phyloP scores from a whole-genome alignment of 2,888 invertebrate species.

The Stenodera caucasica region DNA sequence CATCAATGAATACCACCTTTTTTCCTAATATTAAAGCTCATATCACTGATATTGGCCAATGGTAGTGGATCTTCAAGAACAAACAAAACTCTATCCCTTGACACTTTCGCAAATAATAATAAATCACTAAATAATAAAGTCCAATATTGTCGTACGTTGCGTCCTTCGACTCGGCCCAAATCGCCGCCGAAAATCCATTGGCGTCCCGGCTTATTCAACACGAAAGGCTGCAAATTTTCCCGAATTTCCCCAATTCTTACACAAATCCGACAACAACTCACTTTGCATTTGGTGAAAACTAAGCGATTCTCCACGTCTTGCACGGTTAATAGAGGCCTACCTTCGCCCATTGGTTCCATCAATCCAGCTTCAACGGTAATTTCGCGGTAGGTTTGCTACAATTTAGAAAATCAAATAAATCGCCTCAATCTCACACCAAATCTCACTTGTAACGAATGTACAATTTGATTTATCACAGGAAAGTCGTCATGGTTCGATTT shows the following conservation, averaged over 20 bases:
- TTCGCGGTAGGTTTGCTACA: constrained; percentile 72
- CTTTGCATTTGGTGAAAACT: constrained; percentile 89
- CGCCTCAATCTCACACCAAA: too few species aligned
- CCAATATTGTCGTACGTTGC: constrained; percentile 82
- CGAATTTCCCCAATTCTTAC: neutral
- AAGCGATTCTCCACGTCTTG: constrained; percentile 84
- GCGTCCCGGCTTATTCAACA: constrained; percentile 77
- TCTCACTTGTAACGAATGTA: constrained; percentile 56
- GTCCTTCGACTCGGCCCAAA: constrained; percentile 78
- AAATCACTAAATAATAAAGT: constrained; percentile 82
- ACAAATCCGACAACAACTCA: constrained; percentile 46
- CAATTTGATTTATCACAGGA: constrained; percentile 56
- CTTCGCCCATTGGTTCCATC: constrained; percentile 85
- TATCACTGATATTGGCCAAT: constrained; percentile 75
- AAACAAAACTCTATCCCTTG: constrained; percentile 82
- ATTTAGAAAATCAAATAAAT: constrained; percentile 13
- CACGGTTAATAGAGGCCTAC: constrained; percentile 76
- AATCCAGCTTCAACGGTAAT: constrained; percentile 81
- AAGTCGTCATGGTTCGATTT: constrained; percentile 58
- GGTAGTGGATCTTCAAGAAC: constrained; percentile 86
- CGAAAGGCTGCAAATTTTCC: constrained; percentile 66
- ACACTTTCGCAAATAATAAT: constrained; percentile 82
- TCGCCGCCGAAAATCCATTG: constrained; percentile 92
- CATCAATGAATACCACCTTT: constrained; percentile 61
- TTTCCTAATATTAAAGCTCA: constrained; percentile 83